Conservation (phyloP, 2,113 vertebrate genomes). For the Xenopus laevis region DNA sequence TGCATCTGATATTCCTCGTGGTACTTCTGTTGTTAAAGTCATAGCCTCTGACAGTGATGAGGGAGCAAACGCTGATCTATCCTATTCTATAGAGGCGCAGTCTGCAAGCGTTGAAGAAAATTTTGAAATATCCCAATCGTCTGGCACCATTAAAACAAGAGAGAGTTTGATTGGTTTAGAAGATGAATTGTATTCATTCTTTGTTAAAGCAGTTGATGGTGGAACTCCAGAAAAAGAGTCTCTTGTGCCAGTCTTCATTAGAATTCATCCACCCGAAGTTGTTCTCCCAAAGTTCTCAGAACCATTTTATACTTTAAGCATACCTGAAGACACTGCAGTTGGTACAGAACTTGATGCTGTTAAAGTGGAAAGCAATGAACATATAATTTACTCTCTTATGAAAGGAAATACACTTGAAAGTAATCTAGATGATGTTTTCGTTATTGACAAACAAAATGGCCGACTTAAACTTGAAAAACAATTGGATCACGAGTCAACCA, state of each 20-base stretch:
- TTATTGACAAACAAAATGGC: conserved; percentile 81
- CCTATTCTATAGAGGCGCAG: conserved; percentile 82
- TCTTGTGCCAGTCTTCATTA: conserved; percentile 81
- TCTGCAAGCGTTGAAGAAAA: conserved; percentile 86
- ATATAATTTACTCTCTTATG: conserved; percentile 74
- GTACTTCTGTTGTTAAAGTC: conserved; percentile 80
- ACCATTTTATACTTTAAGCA: conserved; percentile 80
- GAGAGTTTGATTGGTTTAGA: conserved; percentile 95
- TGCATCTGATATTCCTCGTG: conserved; percentile 74
- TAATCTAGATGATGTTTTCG: conserved; percentile 86
- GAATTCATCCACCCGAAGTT: conserved; percentile 80
- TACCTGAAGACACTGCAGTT: conserved; percentile 83
- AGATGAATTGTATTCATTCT: conserved; percentile 84
- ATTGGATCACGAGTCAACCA: conserved; percentile 88
- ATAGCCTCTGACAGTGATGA: conserved; percentile 91
- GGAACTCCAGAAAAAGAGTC: conserved; percentile 80
- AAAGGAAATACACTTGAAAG: conserved; percentile 88
- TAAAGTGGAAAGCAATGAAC: conserved; percentile 72
- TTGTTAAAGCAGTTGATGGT: conserved; percentile 84
- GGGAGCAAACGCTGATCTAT: conserved; percentile 90
- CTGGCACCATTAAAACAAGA: conserved; percentile 84
- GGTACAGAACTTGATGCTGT: conserved; percentile 87
- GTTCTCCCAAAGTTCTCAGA: conserved; percentile 83
- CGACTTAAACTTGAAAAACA: conserved; percentile 85
- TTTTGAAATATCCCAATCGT: conserved; percentile 82